Evolutionary conservation across 1,140 invertebrate species (phyloP), one percentile per base, ranked within the genome.

Genomic region (Littorina saxatilis): DNA sequence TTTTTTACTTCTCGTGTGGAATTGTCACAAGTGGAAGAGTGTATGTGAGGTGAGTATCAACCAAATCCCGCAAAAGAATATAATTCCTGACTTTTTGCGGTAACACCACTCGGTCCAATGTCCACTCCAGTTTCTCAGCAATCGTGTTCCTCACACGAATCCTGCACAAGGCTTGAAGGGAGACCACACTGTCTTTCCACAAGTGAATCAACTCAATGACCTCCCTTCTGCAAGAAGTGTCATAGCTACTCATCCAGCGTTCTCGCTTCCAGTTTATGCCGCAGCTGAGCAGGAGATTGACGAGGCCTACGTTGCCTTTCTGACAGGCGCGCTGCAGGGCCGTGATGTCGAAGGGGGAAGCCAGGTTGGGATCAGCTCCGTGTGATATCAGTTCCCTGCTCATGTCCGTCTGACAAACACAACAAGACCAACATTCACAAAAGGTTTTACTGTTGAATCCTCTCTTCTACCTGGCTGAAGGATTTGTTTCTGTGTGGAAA

Each of bases 311-410:
- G 23, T 79, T 83, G 13, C 79, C 47, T 32, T 47, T 66, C 27
- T 80, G 78, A 35, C 81, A 83, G 20, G 79, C 79, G 63, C 82
- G 83, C 32, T 83, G 81, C 43, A 85, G 58, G 4, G 78, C 75
- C 13, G 84, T 83, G 23, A 80, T 61, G 32, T 83, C 84, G 78
- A 83, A 83, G 9, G 84, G 84, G 52, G 61, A 81, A 23, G 72
- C 78, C 13, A 85, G 72, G 58, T 81, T 79, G 4, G 84, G 84
- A 84, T 93, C 90, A 73, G 92, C 91, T 66, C 94, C 94, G 75
- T 94, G 91, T 2, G 91, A 88, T 15, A 94, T 88, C 7, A 94
- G 87, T 37, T 92, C 82, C 47, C 91, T 91, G 0, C 93, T 93
- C 43, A 93, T 86, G 27, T 90, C 86, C 74, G 91, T 83, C 58